phyloP scores from a whole-genome alignment of 2,797 vertebrate species.

The Ctenopoma kingsleyae region DNA sequence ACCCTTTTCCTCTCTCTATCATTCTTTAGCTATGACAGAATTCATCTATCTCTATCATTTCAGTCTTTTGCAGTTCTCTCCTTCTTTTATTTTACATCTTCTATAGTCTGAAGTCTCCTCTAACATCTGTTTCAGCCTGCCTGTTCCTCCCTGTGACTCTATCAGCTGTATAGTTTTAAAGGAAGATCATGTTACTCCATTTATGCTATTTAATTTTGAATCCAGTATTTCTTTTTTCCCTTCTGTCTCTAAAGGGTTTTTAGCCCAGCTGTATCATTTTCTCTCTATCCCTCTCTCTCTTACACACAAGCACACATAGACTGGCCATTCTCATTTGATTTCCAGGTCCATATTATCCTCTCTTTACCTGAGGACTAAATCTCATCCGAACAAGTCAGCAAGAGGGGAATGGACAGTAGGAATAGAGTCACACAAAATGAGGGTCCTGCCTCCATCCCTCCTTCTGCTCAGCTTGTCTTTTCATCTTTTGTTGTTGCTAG shows the following conservation, averaged over 20 bases:
- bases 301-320: neutral
- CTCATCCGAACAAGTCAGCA: constrained; percentile 12
- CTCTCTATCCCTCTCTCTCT: neutral
- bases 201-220: constrained; percentile 38
- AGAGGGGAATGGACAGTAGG: neutral
- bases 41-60: constrained; percentile 59
- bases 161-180: constrained; percentile 51
- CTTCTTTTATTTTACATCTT: constrained; percentile 24
- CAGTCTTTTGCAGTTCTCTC: constrained; percentile 39
- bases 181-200: constrained; percentile 36
- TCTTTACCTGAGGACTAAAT: constrained; percentile 37
- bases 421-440: constrained; percentile 16
- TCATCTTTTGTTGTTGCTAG: constrained; percentile 47
- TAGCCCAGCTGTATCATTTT: constrained; percentile 5
- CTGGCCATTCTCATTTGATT: neutral
- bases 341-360: constrained; percentile 14
- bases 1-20: constrained; percentile 50
- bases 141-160: constrained; percentile 37
- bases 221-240: constrained; percentile 10
- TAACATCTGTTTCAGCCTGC: constrained; percentile 84
- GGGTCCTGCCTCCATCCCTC: constrained; percentile 30
- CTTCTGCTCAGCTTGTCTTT: constrained; percentile 37
- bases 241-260: constrained; percentile 20
- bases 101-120: constrained; percentile 62
- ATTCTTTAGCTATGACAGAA: constrained; percentile 47